Evolutionary conservation across 2,113 vertebrate species (phyloP), one percentile per base, ranked within the genome.

Genomic region (Agapornis roseicollis): DNA sequence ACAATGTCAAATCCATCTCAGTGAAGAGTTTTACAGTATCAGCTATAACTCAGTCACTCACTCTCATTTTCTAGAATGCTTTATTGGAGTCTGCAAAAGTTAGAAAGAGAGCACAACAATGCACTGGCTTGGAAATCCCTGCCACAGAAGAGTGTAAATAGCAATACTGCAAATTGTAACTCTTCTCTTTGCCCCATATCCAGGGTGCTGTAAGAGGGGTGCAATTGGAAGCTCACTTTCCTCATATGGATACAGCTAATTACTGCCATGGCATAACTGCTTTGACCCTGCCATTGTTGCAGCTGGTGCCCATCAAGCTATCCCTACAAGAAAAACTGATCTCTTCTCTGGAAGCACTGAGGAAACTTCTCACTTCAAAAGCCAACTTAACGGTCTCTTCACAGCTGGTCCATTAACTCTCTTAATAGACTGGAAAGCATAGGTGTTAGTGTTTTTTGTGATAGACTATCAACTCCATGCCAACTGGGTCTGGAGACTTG

Each of bases 1-100:
- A 46, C 53, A 71, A 82, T 66, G 77, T 85, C 93, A 92, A 89
- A 95, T 90, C 85, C 80, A 85, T 89, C 88, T 84, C 13, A 0
- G 78, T 42, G 83, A 94, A 85, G 70, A 87, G 80, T 84, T 96
- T 90, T 90, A 89, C 65, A 29, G 27, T 68, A 81, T 88, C 82
- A 84, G 77, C 80, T 60, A 55, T 92, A 96, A 97, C 82, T 94
- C 84, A 97, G 79, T 94, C 84, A 70, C 70, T 73, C 74, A 70
- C 70, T 73, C 74, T 80, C 65, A 60, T 93, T 93, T 94, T 94
- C 90, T 74, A 83, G 88, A 94, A 86, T 6, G 5, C 65, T 94
- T 96, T 92, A 92, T 22, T 93, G 80, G 77, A 93, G 81, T 16
- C 87, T 80, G 17, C 23, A 69, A 22, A 94, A 94, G 69, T 90